Evolutionary conservation across 2,888 invertebrate species (phyloP), one percentile per base, ranked within the genome.

Genomic region (Trachelus tabidus): DNA sequence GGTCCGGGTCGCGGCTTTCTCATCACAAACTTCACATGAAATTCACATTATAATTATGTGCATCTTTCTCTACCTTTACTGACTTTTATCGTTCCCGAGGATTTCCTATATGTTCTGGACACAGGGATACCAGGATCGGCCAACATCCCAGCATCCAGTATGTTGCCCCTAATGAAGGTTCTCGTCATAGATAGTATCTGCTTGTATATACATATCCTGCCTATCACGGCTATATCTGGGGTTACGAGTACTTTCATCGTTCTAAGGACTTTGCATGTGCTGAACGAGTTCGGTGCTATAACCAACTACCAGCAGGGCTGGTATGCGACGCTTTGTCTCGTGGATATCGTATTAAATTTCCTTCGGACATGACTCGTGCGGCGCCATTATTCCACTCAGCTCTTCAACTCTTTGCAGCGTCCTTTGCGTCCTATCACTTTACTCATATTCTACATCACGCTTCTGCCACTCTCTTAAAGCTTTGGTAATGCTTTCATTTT

Each of bases 131-230:
- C 87, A 86, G 86, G 87, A 87, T 86, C 85, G 56, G 15, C 56
- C 56, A 23, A 15, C 56, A 4, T 40, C 15, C 40, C 40, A 40
- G 40, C 86, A 87, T 81, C 86, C 86, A 80, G 86, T 6, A 56
- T 85, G 85, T 85, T 86, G 85, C 86, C 87, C 86, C 87, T 88
- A 88, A 88, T 87, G 87, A 88, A 87, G 87, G 87, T 86, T 85
- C 87, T 85, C 85, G 85, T 56, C 56, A 56, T 2, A 56, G 56
- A 56, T 56, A 56, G 56, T 9, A 23, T 23, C 56, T 56, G 56
- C 56, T 56, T 23, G 56, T 56, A 9, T 35, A 35, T 3, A 35
- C 35, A 35, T 35, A 12, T 23, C 0, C 23, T 56, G 23, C 1
- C 56, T 56, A 56, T 56, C 56, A 56, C 23, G 56, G 56, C 56